Base-by-base conservation (phyloP, 2,888 invertebrate genomes). In the Xestia sexstrigata region DNA sequence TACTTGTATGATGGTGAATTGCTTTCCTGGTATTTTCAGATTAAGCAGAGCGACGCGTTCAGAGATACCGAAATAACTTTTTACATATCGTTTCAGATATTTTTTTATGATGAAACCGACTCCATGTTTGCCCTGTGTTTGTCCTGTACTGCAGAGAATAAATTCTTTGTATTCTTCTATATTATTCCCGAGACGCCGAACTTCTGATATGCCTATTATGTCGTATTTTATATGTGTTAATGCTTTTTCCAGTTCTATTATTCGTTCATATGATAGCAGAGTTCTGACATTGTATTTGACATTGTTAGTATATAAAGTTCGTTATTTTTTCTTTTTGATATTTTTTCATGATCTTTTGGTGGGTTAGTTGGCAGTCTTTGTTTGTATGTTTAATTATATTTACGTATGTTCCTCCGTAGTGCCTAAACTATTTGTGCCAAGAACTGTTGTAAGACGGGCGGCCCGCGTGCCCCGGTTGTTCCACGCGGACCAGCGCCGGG, bases 241-340 rank as follows among this genome's bases (percentile, higher is more conserved):
- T 60, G 30, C 60, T 7, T 60, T 60, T 60, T 60, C 58, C 58
- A 60, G 2, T 60, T 60, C 58, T 30, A 60, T 60, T 60, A 60
- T 30, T 30, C 30, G 26, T 30, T 60, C 58, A 17, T 60, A 3
- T 15, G 58, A 60, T 30, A 7, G 58, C 58, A 60, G 15, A 15
- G 58, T 60, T 60, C 58, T 60, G 30, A 60, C 58, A 60, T 60
- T 60, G 7, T 30, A 7, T 26, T 26, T 58, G 5, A 58, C n/a
- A n/a, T n/a, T 26, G 58, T 58, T 6, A 58, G 4, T 58, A 58
- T 58, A 2, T 58, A 58, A 7, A 58, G 26, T 58, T 26, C 15
- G 0, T 11, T 30, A 1, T 26, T 26, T 0, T 6, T 58, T 26
- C 15, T 15, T 58, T 58, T 26, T 58, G 26, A 58, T 11, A 5